Evolutionary conservation across 2,888 invertebrate species (phyloP), one percentile per base, ranked within the genome.

Genomic region (Geotrupes spiniger): DNA sequence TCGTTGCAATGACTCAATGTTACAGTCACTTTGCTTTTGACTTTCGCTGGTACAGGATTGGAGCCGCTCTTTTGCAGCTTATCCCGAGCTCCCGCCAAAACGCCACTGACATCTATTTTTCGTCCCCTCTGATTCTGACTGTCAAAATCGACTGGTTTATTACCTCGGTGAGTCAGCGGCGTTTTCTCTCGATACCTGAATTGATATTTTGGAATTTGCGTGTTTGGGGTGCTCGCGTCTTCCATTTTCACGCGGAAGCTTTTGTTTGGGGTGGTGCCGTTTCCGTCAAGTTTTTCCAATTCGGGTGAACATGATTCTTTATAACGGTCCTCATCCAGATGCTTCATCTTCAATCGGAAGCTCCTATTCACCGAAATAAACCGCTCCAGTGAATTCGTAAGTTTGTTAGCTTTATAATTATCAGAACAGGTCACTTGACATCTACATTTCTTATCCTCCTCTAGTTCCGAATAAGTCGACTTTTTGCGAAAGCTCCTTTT

Each of bases 351-450:
- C 17, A 44, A 15, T 11, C 14, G 27, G 11, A 44, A 44, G 17
- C 44, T 44, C 3, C 37, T 14, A 36, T 44, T 44, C 6, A 16
- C 28, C 3, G 17, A 10, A 25, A 44, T 15, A 11, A 44, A 44
- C 4, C n/a, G 25, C 8, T 44, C 36, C 16, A 44, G 17, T 15
- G 44, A 37, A 10, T 17, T 9, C 14, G 28, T 37, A 2, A 44
- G 6, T 6, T 25, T 37, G 16, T n/a, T n/a, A 1, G 29, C 5
- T 9, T 17, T 37, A 5, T 36, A 25, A 12, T 27, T 16, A 2
- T 11, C 16, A 2, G 5, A 15, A 16, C 37, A 37, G 2, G 9
- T 17, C 6, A 17, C 12, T 8, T 31, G 11, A n/a, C 28, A 27
- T 8, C 27, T 25, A 8, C 44, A 44, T 5, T 4, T 4, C 6